phyloP scores from a whole-genome alignment of 2,797 vertebrate genomes.

The Eurystomus glaucurus region DNA sequence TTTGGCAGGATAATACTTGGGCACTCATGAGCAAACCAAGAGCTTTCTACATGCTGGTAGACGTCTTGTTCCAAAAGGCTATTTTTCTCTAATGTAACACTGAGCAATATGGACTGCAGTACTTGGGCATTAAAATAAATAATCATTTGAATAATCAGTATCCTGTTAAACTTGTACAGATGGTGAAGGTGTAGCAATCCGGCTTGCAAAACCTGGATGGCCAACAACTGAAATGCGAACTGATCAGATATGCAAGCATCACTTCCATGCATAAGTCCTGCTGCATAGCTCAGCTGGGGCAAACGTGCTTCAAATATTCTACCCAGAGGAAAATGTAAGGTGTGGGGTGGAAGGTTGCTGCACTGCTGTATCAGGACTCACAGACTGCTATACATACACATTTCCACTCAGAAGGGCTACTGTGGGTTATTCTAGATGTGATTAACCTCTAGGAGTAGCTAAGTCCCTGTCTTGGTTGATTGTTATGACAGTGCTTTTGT shows the following conservation, averaged over 20 bases:
- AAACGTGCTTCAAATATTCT: background rate
- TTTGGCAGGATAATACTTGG: background rate
- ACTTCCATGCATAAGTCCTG: background rate
- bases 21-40: background rate
- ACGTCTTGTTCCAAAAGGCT: background rate
- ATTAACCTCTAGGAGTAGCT: background rate
- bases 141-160: background rate
- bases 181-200: background rate
- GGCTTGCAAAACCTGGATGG: background rate
- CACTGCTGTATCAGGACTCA: background rate
- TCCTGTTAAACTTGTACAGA: background rate
- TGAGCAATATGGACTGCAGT: background rate
- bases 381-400: background rate
- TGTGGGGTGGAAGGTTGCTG: background rate
- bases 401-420: background rate
- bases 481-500: background rate
- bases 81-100: background rate
- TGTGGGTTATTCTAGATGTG: background rate
- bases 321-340: fast-evolving
- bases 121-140: background rate
- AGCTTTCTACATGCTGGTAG: background rate
- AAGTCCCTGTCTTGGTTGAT: background rate
- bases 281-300: background rate
- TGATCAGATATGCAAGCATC: background rate
- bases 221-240: background rate